phyloP scores from a whole-genome alignment of 2,888 invertebrate genomes.

The Pyrrhia umbra region DNA sequence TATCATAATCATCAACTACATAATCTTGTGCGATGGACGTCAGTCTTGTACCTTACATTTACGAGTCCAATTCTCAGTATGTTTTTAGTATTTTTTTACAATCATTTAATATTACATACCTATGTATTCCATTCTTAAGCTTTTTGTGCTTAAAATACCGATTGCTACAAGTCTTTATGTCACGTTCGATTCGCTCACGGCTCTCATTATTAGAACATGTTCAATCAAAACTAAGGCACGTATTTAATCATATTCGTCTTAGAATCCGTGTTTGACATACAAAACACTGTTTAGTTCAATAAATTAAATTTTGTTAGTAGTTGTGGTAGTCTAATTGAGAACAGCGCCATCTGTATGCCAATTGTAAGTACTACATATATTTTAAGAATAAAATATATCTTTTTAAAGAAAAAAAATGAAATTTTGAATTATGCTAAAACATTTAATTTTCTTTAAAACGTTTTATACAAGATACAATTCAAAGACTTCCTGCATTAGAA shows the following conservation, averaged over 20 bases:
- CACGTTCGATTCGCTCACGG: conserved; percentile 41
- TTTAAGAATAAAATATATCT: too few relatives aligned
- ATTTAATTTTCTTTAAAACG: too few relatives aligned
- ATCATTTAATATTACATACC: not conserved
- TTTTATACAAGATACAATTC: too few relatives aligned
- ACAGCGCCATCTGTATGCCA: not conserved
- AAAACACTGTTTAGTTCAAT: conserved; percentile 27
- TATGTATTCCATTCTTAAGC: not conserved
- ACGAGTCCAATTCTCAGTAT: too few relatives aligned
- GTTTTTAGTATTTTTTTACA: too few relatives aligned
- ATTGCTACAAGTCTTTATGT: conserved; percentile 21
- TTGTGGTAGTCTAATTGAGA: not conserved
- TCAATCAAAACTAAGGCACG: conserved; percentile 60
- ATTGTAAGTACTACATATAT: too few relatives aligned
- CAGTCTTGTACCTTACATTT: not conserved
- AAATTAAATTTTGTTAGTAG: conserved; percentile 19
- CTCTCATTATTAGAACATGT: conserved; percentile 61
- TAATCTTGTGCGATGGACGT: too few relatives aligned
- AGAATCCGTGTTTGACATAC: conserved; percentile 29
- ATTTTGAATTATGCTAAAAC: too few relatives aligned
- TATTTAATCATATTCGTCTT: conserved; percentile 54
- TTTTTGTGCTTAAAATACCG: conserved; percentile 9
- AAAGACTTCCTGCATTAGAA: too few relatives aligned
- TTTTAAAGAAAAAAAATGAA: too few relatives aligned
- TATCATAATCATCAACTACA: too few relatives aligned